Evolutionary conservation across 1,140 invertebrate species (phyloP).

Genomic region (Yoshiicerus persimilis): DNA sequence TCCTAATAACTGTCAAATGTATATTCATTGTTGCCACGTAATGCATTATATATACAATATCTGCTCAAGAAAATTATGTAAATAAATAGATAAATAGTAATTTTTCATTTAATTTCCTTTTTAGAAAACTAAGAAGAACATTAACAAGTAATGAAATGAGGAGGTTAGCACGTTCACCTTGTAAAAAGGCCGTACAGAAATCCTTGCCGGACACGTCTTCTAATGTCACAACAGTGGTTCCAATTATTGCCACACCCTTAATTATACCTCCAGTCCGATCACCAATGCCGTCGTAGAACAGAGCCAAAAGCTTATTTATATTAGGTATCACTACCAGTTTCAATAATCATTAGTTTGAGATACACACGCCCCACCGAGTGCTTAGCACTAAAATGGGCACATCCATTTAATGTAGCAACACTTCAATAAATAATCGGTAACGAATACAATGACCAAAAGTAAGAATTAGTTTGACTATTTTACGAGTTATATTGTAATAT

Average conservation of each 20-base stretch:
- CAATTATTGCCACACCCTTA: conserved; percentile 11
- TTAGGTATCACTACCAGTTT: background rate
- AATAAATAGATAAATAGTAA: background rate
- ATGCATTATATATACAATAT: too few relatives aligned
- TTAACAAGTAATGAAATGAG: conserved; percentile 77
- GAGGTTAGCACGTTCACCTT: conserved; percentile 86
- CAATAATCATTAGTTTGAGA: background rate
- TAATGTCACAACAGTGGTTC: background rate
- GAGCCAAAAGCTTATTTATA: background rate
- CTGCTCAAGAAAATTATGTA: background rate
- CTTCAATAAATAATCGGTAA: background rate
- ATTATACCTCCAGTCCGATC: conserved; percentile 32
- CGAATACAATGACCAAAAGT: background rate
- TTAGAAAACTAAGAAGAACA: conserved; percentile 78
- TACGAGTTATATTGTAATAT: background rate
- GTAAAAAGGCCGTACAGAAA: conserved; percentile 67
- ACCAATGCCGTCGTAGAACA: conserved; percentile 32
- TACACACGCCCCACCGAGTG: conserved; percentile 2
- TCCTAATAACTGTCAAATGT: too few relatives aligned
- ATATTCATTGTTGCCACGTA: too few relatives aligned
- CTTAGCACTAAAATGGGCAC: background rate
- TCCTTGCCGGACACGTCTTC: background rate
- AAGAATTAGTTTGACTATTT: conserved; percentile 15
- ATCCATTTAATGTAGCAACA: background rate
- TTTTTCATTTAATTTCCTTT: conserved; percentile 45